Base-by-base conservation (phyloP, 2,888 invertebrate genomes). In the Zygothrica quintamaculata region DNA sequence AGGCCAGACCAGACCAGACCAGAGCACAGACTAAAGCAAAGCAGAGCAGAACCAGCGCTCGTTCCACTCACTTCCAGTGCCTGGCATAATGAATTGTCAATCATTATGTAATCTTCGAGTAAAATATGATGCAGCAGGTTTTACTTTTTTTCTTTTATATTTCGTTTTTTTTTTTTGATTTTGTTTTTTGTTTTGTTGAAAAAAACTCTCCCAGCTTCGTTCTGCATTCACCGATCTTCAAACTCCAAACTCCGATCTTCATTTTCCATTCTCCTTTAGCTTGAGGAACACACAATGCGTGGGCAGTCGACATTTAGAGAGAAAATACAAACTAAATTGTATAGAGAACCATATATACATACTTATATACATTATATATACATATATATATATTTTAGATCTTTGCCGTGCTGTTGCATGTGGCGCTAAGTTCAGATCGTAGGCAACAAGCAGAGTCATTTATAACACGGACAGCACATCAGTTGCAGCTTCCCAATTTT, bases 31-130 rank as follows among this genome's bases (percentile, higher is more conserved):
- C 13, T 34, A n/a, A n/a, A n/a, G n/a, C n/a, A n/a, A n/a, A n/a
- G n/a, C n/a, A n/a, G n/a, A n/a, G n/a, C n/a, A n/a, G n/a, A n/a
- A n/a, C n/a, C n/a, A n/a, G n/a, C n/a, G n/a, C n/a, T n/a, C n/a
- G n/a, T 34, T 13, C 34, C 34, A 34, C 9, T 22, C 34, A 34
- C 9, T 22, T 50, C 40, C 62, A 44, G 58, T 64, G 47, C 46
- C 53, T 55, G 67, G 59, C 81, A 80, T 81, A 84, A 81, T 81
- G 81, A 81, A 86, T 81, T 86, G 81, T 80, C 81, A 81, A 86
- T 86, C 81, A 86, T 86, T 86, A 86, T 84, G 87, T 80, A 81
- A 81, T 81, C 80, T 86, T 81, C 65, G 69, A 84, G 74, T 82
- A 69, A 86, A 77, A 81, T 80, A 81, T 81, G 80, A 84, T 80